Base-by-base conservation (phyloP, 1,140 invertebrate genomes). In the Bicyclus anynana region DNA sequence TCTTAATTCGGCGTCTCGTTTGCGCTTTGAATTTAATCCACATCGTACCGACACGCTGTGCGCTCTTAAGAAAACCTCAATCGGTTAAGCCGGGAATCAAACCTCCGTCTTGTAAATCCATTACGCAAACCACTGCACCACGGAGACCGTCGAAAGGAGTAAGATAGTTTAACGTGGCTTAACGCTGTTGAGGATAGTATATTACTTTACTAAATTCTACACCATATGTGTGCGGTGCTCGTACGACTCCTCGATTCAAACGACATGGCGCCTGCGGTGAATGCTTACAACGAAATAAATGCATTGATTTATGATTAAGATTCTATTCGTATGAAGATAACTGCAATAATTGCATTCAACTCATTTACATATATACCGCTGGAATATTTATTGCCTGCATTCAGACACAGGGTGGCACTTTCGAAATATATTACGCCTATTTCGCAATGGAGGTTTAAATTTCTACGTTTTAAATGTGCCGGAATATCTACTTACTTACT, bases 231-330 rank as follows among this genome's bases (percentile, higher is more conserved):
- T 16, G 18, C 16, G 16, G 40, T 20, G 12, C 17, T 4, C 7
- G 14, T 44, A 16, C 1, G 35, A 21, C 48, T 37, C 29, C 17
- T 52, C 37, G 37, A 16, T 23, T 40, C 56, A 37, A 52, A 33
- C 56, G 51, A 21, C 51, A 17, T 62, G 67, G 72, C 69, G 72
- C 72, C 72, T 65, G 37, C 60, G 64, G 65, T 44, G 40, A 44
- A 68, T 59, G 56, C 59, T 63, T 65, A 65, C 55, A 63, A 48
- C 51, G 48, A 56, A 65, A 65, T 72, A 63, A 65, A 68, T 46
- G 62, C 60, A 67, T 71, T 72, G 67, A 79, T 72, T 74, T 68
- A 76, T 70, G 61, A 70, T 81, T 81, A 65, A 64, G 65, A 81
- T 81, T 79, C 76, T 61, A 63, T 72, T 65, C 73, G 67, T 70